Evolutionary conservation across 2,797 vertebrate genomes (phyloP).

Genomic region (Melanogrammus aeglefinus): DNA sequence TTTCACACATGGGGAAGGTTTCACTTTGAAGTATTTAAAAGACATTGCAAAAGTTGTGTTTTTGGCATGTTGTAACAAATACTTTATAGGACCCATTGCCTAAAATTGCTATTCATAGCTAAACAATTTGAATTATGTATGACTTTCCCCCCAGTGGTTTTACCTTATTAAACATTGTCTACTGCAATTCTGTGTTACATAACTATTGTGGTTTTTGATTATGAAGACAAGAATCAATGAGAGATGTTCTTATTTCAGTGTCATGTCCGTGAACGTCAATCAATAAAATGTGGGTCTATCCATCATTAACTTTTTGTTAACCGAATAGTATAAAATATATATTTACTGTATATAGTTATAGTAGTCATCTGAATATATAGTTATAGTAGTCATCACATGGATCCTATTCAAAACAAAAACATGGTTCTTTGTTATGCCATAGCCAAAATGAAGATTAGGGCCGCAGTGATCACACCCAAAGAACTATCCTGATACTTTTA

Average conservation of each 20-base stretch:
- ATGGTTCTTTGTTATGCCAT: too few species aligned
- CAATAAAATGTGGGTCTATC: not conserved
- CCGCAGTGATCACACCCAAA: not conserved
- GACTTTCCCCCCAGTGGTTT: constrained; percentile 28
- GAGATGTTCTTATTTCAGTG: not conserved
- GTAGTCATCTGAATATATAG: not conserved
- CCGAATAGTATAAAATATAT: not conserved
- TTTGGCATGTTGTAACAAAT: constrained; percentile 58
- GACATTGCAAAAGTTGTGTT: constrained; percentile 49
- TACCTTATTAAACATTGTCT: not conserved
- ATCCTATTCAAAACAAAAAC: not conserved
- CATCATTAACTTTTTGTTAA: not conserved
- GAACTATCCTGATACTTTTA: too few species aligned
- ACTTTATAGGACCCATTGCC: constrained; percentile 56
- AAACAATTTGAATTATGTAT: constrained; percentile 70
- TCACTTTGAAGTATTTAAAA: constrained; percentile 35
- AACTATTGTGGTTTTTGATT: not conserved
- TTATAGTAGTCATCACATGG: not conserved
- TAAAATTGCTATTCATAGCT: constrained; percentile 59
- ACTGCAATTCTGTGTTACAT: constrained; percentile 1
- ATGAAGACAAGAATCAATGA: not conserved
- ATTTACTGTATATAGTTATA: too few species aligned
- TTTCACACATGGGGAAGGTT: not conserved
- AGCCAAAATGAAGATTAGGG: not conserved
- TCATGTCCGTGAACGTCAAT: not conserved